Evolutionary conservation across 1,140 invertebrate species (phyloP), one percentile per base, ranked within the genome.

Genomic region (Thalassaphorura encarpata): DNA sequence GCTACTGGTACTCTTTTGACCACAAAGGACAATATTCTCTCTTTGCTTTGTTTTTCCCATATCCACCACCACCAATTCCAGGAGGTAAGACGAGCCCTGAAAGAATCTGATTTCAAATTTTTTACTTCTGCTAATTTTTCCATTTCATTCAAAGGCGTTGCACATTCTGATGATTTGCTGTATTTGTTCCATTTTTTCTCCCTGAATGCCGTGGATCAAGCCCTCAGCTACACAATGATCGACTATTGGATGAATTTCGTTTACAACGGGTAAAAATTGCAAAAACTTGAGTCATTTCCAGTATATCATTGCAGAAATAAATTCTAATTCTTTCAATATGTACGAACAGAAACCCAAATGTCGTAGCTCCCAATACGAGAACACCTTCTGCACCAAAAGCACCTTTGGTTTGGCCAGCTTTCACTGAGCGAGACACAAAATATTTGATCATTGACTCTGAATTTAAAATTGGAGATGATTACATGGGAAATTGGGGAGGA

Each of bases 191-290:
- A 36, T n/a, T 36, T 40, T 1, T n/a, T 57, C 13, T 31, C 60
- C 18, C 42, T 64, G n/a, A 58, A 54, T 21, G 27, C 31, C 11
- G 58, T 47, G 0, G 66, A 66, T 15, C 24, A 23, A 5, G 51
- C 24, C 1, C 31, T 66, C 2, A 58, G 50, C 26, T 31, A 54
- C 11, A 33, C 56, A 42, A 53, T 66, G 28, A 27, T 67, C 1
- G 47, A 64, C 33, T 60, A 61, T 28, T 57, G 54, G 45, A 49
- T 54, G 23, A 67, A 63, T 27, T 67, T 67, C 55, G 62, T 61
- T 3, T 46, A 31, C 26, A 51, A 42, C 23, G 64, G 64, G 66
- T 67, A 56, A 49, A 18, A 36, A 11, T 36, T n/a, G 11, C 33
- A 36, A 36, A 36, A 36, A n/a, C 11, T 11, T n/a, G n/a, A 36